Evolutionary conservation across 2,797 vertebrate species (phyloP).

Genomic region (Eulemur mongoz): DNA sequence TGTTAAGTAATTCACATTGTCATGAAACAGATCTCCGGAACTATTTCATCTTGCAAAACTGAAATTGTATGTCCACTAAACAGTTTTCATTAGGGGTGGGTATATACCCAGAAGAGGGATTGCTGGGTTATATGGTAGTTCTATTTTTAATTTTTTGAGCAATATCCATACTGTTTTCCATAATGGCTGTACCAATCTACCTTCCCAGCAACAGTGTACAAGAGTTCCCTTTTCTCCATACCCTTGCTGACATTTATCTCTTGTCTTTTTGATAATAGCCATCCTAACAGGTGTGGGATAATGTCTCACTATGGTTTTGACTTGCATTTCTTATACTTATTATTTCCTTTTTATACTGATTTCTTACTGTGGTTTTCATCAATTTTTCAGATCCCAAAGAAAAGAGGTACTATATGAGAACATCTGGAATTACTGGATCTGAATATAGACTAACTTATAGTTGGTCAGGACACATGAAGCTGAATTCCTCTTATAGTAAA

Average conservation of each 20-base stretch:
- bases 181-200: not conserved
- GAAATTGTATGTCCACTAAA: no score
- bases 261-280: not conserved
- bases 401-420: not conserved
- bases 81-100: not conserved
- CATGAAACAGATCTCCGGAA: no score
- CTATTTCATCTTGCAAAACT: no score
- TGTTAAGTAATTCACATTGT: no score
- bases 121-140: not conserved
- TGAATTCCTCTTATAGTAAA: not conserved
- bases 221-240: not conserved
- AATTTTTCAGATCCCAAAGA: not conserved
- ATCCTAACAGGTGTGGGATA: not conserved
- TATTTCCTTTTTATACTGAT: constrained; percentile 10
- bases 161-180: not conserved
- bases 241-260: not conserved
- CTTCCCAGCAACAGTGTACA: not conserved
- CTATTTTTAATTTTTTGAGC: not conserved
- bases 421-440: not conserved
- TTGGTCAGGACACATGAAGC: not conserved
- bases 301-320: not conserved
- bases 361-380: not conserved
- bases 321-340: not conserved
- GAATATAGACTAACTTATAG: not conserved
- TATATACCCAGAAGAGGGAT: not conserved